These are phyloP conservation scores for Rhincodon typus DNA, from an alignment of 2,797 vertebrate genomes.

Conservation along the genomic window DNA sequence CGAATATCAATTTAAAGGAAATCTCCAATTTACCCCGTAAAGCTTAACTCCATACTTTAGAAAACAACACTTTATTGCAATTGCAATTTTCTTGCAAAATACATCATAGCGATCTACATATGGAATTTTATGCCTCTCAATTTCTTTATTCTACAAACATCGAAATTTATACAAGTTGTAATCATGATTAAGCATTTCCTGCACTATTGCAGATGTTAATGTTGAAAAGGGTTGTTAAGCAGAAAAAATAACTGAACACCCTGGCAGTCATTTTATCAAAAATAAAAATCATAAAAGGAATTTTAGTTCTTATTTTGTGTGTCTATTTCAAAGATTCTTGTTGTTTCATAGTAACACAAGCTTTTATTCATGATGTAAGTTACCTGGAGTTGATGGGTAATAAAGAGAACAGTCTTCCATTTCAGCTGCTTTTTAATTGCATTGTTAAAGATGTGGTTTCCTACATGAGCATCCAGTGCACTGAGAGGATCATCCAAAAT, in stretches of 20 bases:
- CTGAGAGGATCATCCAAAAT: constrained; percentile 86
- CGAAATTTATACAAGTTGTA: not conserved
- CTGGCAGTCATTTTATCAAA: not conserved
- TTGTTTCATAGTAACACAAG: not conserved
- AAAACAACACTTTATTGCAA: not conserved
- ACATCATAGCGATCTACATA: not conserved
- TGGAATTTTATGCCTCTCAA: not conserved
- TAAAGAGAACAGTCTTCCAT: constrained; percentile 77
- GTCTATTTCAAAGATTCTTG: not conserved
- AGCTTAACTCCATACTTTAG: not conserved
- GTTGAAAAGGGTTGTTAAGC: not conserved
- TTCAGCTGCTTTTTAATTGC: constrained; percentile 78
- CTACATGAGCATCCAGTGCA: constrained; percentile 83
- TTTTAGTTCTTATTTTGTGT: not conserved
- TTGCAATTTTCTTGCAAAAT: not conserved
- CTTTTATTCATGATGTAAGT: not conserved
- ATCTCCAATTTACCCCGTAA: not conserved
- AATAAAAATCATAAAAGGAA: not conserved
- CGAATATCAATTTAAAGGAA: not conserved
- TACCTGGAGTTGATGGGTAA: constrained; percentile 91
- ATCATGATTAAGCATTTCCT: not conserved
- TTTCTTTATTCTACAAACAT: not conserved
- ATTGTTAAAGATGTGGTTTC: constrained; percentile 85
- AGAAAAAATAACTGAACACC: not conserved
- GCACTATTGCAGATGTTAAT: not conserved